Evolutionary conservation across 2,888 invertebrate species (phyloP).

Genomic region (Leptopilina syphax): DNA sequence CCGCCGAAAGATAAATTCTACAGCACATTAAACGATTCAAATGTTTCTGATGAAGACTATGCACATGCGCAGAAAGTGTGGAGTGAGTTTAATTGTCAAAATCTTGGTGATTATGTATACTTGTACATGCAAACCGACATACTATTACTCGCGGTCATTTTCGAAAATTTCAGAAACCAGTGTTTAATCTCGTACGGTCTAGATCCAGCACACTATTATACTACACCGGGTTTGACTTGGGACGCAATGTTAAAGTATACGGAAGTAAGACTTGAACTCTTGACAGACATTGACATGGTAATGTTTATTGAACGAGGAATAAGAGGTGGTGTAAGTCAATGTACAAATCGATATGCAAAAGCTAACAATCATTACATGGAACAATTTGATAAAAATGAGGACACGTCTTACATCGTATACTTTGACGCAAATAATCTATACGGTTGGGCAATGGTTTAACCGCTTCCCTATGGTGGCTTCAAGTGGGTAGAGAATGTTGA

Average conservation of each 20-base stretch:
- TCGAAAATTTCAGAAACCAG: conserved; percentile 46
- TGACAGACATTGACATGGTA: too few species aligned
- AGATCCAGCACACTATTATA: conserved; percentile 48
- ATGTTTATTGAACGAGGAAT: too few species aligned
- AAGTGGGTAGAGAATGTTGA: conserved; percentile 24
- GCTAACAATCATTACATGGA: too few species aligned
- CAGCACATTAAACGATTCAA: neutral
- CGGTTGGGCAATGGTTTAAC: conserved; percentile 41
- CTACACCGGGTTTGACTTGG: conserved; percentile 49
- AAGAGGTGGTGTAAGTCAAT: too few species aligned
- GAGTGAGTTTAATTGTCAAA: conserved; percentile 1
- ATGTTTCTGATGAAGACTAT: neutral
- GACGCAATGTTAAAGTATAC: too few species aligned
- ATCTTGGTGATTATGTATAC: conserved; percentile 3
- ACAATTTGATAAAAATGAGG: too few species aligned
- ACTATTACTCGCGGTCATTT: conserved; percentile 39
- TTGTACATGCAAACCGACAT: neutral
- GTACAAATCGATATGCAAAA: too few species aligned
- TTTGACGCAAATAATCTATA: conserved; percentile 41
- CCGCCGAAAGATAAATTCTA: neutral
- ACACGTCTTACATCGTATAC: too few species aligned
- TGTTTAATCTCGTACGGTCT: conserved; percentile 45
- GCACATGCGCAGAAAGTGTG: neutral
- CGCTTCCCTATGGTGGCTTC: conserved; percentile 17
- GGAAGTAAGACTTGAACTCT: too few species aligned